phyloP scores from a whole-genome alignment of 1,140 invertebrate species.

The Coelopa frigida region DNA sequence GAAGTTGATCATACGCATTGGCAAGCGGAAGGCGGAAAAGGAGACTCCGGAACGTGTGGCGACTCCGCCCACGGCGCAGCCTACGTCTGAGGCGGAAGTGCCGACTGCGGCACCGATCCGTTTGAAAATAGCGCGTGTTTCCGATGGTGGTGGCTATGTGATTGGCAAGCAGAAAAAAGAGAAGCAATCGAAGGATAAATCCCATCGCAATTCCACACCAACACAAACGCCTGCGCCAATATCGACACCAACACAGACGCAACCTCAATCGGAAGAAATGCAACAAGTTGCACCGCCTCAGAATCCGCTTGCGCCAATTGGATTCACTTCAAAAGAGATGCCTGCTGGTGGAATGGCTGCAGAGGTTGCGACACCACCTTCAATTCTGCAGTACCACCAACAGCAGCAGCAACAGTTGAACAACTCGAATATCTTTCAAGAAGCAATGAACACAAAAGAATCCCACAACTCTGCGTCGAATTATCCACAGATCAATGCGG shows the following conservation, averaged over 20 bases:
- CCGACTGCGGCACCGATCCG: slow-evolving; percentile 57
- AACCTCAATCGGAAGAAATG: neutral
- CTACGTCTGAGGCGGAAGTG: slow-evolving; percentile 1
- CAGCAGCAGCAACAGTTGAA: slow-evolving; percentile 14
- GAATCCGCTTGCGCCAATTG: slow-evolving; percentile 31
- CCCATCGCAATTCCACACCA: neutral
- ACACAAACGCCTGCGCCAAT: slow-evolving; percentile 3
- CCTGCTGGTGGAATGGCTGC: too few species aligned
- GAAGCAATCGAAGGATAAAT: slow-evolving; percentile 9
- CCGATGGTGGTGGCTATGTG: slow-evolving; percentile 61
- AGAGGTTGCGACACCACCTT: slow-evolving; percentile 32
- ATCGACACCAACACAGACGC: slow-evolving; percentile 9
- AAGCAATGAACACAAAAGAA: too few species aligned
- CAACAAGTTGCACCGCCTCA: slow-evolving; percentile 12
- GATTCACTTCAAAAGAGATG: too few species aligned
- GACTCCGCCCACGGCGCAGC: slow-evolving; percentile 14
- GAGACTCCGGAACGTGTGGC: slow-evolving; percentile 38
- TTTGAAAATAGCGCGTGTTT: slow-evolving; percentile 71
- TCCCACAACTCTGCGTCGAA: too few species aligned
- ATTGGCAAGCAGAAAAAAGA: slow-evolving; percentile 44
- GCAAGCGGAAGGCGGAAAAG: slow-evolving; percentile 42
- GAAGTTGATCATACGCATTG: slow-evolving; percentile 60
- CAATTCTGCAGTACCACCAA: slow-evolving; percentile 15
- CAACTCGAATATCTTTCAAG: too few species aligned
- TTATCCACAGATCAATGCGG: too few species aligned